phyloP scores from a whole-genome alignment of 2,888 invertebrate species.

The Parnassius mnemosyne region DNA sequence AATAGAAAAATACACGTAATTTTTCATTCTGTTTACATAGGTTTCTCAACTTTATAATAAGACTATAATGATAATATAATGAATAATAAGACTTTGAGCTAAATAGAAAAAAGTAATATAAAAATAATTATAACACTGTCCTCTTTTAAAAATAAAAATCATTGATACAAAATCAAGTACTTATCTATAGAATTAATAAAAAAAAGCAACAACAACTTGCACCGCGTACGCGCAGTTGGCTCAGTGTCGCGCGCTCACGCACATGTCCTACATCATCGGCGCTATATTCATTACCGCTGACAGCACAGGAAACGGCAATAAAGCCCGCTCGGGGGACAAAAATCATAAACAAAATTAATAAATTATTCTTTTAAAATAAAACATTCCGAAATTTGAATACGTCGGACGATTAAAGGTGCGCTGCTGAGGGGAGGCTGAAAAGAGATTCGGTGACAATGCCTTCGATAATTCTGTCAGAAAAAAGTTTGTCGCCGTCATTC shows the following conservation, averaged over 20 bases:
- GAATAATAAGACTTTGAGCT: no score
- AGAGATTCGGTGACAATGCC: conserved; percentile 52
- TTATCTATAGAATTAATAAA: not conserved
- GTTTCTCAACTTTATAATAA: no score
- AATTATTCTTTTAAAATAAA: conserved; percentile 55
- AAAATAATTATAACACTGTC: no score
- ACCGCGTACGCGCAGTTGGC: conserved; percentile 25
- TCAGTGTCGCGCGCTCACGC: conserved; percentile 32
- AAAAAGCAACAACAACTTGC: not conserved
- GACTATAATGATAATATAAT: no score
- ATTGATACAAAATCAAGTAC: no score
- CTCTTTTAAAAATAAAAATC: no score
- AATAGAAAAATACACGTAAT: no score
- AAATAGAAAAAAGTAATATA: no score
- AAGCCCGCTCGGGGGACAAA: conserved; percentile 55
- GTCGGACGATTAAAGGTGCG: conserved; percentile 53
- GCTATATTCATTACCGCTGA: conserved; percentile 67
- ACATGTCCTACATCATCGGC: conserved; percentile 61
- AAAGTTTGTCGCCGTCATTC: conserved; percentile 66
- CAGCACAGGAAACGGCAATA: conserved; percentile 72
- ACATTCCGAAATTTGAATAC: conserved; percentile 63
- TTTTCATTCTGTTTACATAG: no score
- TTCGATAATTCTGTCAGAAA: conserved; percentile 49
- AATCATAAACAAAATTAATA: conserved; percentile 71
- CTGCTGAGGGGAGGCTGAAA: conserved; percentile 45